Conservation (phyloP, 2,797 vertebrate genomes). For the Lerista edwardsae region DNA sequence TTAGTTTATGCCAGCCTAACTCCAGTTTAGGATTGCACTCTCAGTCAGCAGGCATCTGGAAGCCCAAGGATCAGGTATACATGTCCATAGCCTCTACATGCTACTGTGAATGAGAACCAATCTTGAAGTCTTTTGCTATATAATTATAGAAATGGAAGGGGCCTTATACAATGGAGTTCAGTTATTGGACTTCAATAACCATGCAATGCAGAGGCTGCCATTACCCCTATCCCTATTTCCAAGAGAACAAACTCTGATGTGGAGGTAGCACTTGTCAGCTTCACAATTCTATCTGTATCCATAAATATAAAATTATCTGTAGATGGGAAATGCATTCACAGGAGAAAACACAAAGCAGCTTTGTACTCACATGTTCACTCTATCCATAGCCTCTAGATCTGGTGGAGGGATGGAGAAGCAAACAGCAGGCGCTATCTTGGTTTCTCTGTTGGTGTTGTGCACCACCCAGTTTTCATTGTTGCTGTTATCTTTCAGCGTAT, state of each 20-base stretch:
- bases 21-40: too few relatives aligned
- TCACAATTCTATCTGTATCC: not conserved
- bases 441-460: conserved; percentile 72
- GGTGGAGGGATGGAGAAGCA: conserved; percentile 91
- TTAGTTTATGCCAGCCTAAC: too few relatives aligned
- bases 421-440: conserved; percentile 84
- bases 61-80: not conserved
- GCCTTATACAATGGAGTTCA: too few relatives aligned
- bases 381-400: conserved; percentile 84
- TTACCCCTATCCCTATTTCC: not conserved
- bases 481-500: conserved; percentile 85
- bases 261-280: not conserved
- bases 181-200: not conserved
- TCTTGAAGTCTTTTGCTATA: not conserved
- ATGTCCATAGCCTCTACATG: not conserved
- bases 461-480: conserved; percentile 87
- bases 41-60: not conserved
- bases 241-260: not conserved
- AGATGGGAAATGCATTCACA: not conserved
- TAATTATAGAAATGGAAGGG: too few relatives aligned
- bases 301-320: not conserved
- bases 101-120: not conserved
- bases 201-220: not conserved
- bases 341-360: not conserved
- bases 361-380: conserved; percentile 83